Evolutionary conservation across 2,888 invertebrate genomes (phyloP).

Genomic region (Bibio marci): DNA sequence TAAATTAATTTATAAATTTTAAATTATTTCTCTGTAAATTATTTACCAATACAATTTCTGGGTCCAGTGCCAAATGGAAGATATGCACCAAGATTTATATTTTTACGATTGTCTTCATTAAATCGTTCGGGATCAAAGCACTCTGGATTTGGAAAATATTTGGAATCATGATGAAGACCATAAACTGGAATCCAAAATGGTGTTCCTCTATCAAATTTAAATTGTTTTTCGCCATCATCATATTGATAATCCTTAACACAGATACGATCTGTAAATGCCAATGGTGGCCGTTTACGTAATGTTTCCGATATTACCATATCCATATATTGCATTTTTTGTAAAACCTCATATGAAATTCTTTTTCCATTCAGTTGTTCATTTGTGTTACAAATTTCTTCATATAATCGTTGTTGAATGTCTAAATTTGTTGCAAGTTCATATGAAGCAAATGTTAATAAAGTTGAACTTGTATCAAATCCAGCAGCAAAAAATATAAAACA

Average conservation of each 20-base stretch:
- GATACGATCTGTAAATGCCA: constrained; percentile 24
- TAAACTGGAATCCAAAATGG: constrained; percentile 24
- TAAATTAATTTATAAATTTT: too few species aligned
- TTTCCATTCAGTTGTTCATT: constrained; percentile 19
- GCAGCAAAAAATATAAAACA: constrained; percentile 29
- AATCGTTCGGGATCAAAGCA: constrained; percentile 42
- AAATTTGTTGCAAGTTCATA: constrained; percentile 32
- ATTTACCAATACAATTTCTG: constrained; percentile 42
- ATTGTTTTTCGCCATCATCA: constrained; percentile 15
- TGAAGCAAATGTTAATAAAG: constrained; percentile 26
- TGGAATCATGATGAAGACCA: constrained; percentile 33
- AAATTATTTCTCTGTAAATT: too few species aligned
- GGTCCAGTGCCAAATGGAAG: constrained; percentile 41
- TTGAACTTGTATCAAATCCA: constrained; percentile 31
- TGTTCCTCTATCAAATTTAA: constrained; percentile 18
- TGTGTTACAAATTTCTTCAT: constrained; percentile 32
- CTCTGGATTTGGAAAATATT: constrained; percentile 34
- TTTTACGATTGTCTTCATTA: constrained; percentile 35
- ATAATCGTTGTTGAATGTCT: constrained; percentile 33
- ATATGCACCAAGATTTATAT: constrained; percentile 30
- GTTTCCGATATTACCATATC: constrained; percentile 39
- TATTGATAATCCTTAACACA: constrained; percentile 24
- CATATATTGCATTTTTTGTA: constrained; percentile 38
- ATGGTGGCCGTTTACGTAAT: constrained; percentile 28
- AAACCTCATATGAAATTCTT: constrained; percentile 32